These are phyloP conservation scores for Formicarius rufipectus DNA, from an alignment of 2,113 vertebrate genomes.

Conservation along the genomic window DNA sequence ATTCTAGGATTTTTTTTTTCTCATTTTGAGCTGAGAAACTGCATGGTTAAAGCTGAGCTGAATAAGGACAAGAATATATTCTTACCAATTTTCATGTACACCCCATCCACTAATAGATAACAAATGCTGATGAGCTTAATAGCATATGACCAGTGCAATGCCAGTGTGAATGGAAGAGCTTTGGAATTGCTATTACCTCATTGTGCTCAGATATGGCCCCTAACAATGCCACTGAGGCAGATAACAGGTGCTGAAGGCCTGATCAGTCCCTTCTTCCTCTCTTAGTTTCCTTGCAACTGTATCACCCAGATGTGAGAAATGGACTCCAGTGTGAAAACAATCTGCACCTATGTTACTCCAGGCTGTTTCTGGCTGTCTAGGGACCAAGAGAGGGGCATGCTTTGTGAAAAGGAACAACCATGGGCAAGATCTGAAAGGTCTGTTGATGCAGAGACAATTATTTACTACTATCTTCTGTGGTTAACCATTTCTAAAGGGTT, in stretches of 20 bases:
- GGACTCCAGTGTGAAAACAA: background rate
- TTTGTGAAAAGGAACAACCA: background rate
- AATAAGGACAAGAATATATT: background rate
- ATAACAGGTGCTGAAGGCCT: conserved; percentile 24
- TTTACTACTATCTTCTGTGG: background rate
- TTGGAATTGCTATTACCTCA: conserved; percentile 38
- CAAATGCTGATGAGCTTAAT: conserved; percentile 26
- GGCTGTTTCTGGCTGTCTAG: background rate
- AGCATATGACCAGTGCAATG: conserved; percentile 30
- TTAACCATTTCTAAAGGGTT: background rate
- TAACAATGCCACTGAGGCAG: conserved; percentile 3
- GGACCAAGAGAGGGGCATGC: background rate
- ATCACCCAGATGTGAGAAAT: background rate
- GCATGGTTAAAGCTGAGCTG: background rate
- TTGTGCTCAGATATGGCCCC: conserved; percentile 35
- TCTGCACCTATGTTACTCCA: background rate
- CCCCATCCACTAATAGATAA: conserved; percentile 23
- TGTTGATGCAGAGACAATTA: background rate
- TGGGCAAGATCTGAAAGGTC: background rate
- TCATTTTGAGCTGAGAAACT: background rate
- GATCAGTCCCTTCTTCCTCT: conserved; percentile 7
- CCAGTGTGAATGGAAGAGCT: background rate
- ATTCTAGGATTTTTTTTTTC: background rate
- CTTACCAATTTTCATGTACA: background rate
- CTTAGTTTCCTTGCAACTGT: background rate